phyloP scores from a whole-genome alignment of 2,113 vertebrate species.

The Raja brachyura region DNA sequence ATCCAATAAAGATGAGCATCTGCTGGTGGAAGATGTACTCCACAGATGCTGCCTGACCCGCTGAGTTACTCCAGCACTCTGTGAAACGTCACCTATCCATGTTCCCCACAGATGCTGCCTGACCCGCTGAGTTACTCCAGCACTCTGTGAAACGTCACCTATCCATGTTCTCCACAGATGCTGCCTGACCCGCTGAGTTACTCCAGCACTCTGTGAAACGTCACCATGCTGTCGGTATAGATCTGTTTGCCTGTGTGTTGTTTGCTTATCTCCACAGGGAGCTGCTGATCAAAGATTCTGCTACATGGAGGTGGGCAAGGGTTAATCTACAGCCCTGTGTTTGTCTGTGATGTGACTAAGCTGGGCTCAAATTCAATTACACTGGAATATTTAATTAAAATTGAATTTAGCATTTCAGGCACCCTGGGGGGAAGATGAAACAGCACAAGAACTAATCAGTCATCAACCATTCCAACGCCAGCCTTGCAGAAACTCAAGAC shows the following conservation, averaged over 20 bases:
- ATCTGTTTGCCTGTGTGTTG: not conserved
- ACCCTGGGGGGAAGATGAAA: not conserved
- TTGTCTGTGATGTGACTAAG: not conserved
- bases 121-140: no score
- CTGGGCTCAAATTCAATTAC: conserved; percentile 6
- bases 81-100: no score
- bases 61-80: no score
- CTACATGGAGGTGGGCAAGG: not conserved
- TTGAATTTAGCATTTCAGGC: not conserved
- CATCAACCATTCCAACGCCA: not conserved
- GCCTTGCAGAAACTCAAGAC: not conserved
- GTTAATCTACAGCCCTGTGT: not conserved
- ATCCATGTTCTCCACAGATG: no score
- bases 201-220: no score
- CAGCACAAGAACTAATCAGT: not conserved
- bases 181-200: no score
- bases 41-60: no score
- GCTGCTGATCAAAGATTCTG: not conserved
- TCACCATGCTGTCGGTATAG: no score
- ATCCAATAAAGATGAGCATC: no score
- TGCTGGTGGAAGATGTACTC: no score
- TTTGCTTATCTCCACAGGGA: not conserved
- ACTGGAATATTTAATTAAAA: conserved; percentile 3
- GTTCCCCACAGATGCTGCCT: no score
- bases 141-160: no score